phyloP scores from a whole-genome alignment of 2,888 invertebrate genomes.

The Melanostoma scalare region DNA sequence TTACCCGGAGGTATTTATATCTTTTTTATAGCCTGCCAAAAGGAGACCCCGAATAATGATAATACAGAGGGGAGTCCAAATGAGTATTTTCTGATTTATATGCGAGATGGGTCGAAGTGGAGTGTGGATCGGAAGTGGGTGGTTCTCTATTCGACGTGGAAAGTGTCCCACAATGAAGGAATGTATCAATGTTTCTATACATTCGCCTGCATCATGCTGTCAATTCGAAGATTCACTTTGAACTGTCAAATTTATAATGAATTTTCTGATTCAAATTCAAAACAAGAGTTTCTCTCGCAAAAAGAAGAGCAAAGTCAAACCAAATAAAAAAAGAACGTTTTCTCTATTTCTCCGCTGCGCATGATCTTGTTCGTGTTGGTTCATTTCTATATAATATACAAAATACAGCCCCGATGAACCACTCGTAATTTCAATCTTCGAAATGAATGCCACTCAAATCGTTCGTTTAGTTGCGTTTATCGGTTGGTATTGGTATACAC shows the following conservation, averaged over 20 bases:
- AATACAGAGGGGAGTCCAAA: conserved; percentile 54
- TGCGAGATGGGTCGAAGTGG: background rate
- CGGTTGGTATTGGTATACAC: conserved; percentile 2
- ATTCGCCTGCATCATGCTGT: background rate
- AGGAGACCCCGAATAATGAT: conserved; percentile 52
- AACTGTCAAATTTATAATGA: background rate
- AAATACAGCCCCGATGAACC: background rate
- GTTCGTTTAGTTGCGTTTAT: no score
- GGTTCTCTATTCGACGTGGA: conserved; percentile 6
- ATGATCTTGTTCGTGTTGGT: conserved; percentile 28
- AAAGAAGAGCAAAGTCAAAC: no score
- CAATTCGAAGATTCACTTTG: conserved; percentile 28
- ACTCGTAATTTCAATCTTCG: conserved; percentile 46
- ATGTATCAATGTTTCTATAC: background rate
- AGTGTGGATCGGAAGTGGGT: background rate
- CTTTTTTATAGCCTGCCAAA: conserved; percentile 56
- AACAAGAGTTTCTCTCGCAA: no score
- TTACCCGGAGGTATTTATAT: conserved; percentile 40
- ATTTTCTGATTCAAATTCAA: no score
- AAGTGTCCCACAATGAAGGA: conserved; percentile 40
- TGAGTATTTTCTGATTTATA: conserved; percentile 64
- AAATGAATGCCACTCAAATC: conserved; percentile 29
- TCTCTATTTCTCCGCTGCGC: conserved; percentile 20
- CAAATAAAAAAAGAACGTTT: background rate
- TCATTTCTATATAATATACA: background rate